Conservation (phyloP, 2,888 invertebrate species). For the Cephus rjabovi region DNA sequence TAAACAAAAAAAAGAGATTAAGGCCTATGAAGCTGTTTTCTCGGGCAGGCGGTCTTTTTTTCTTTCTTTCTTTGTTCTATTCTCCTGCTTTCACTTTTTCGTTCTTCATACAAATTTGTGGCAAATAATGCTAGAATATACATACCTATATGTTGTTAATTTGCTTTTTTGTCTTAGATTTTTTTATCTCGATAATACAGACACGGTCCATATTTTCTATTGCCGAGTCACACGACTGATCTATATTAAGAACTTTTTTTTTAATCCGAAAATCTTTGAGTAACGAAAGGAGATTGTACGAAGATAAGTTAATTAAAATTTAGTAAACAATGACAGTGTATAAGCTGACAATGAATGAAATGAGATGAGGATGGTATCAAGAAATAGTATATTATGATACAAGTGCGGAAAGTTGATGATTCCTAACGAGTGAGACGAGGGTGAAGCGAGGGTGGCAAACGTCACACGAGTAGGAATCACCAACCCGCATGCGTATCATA, state of each 20-base stretch:
- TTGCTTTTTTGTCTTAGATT: neutral
- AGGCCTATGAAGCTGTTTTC: constrained; percentile 27
- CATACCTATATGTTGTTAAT: neutral
- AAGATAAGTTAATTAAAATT: neutral
- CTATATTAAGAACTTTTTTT: constrained; percentile 35
- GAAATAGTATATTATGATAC: neutral
- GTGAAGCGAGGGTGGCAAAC: no score
- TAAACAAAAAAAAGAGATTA: constrained; percentile 17
- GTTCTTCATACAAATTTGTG: neutral
- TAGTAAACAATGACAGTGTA: neutral
- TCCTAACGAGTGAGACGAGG: no score
- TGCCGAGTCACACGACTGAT: constrained; percentile 34
- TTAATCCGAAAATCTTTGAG: neutral
- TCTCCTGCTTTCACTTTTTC: neutral
- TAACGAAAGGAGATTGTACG: neutral
- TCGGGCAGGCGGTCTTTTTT: neutral
- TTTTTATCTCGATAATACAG: neutral
- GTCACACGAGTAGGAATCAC: no score
- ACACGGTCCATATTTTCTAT: neutral
- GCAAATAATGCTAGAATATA: neutral
- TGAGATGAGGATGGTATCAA: neutral
- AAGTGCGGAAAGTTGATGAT: no score
- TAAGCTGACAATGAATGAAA: neutral
- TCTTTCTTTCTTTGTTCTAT: neutral
- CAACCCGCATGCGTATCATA: no score